Evolutionary conservation across 2,797 vertebrate species (phyloP).

Genomic region (Apodemus agrarius): DNA sequence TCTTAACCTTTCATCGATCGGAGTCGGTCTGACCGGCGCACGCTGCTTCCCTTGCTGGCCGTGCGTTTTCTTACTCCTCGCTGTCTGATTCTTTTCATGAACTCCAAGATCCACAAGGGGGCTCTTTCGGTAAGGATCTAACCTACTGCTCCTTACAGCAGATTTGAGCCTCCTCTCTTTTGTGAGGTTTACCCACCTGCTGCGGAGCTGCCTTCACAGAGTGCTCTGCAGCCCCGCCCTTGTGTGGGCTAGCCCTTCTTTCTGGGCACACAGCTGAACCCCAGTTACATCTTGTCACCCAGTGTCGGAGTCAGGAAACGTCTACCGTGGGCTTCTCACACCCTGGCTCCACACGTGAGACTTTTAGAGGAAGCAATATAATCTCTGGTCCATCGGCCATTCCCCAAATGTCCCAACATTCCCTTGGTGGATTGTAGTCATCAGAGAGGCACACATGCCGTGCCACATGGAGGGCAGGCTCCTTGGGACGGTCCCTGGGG

Average conservation of each 20-base stretch:
- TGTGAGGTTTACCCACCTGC: too few species aligned
- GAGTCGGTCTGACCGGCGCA: neutral
- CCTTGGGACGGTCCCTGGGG: neutral
- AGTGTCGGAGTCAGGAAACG: too few species aligned
- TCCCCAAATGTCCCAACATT: too few species aligned
- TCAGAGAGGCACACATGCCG: neutral
- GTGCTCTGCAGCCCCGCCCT: too few species aligned
- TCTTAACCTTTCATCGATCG: neutral
- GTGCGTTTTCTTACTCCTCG: neutral
- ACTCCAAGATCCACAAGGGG: neutral
- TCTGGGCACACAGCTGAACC: neutral
- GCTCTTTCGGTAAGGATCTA: neutral
- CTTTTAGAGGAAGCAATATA: neutral
- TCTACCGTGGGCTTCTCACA: too few species aligned
- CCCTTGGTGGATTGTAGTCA: neutral
- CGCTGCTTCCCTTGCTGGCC: neutral
- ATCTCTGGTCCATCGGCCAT: neutral
- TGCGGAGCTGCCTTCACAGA: neutral
- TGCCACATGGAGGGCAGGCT: neutral
- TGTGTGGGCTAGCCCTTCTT: neutral
- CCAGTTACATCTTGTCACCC: neutral
- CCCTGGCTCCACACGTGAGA: neutral
- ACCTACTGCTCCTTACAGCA: neutral
- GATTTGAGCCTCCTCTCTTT: neutral
- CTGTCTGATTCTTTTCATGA: neutral